Percentiles rank a stretch among this genome's conserved stretches.
Evolutionary conservation across 2,797 vertebrate species (phyloP).

Genomic region (Gymnoscopelus microlampas): DNA sequence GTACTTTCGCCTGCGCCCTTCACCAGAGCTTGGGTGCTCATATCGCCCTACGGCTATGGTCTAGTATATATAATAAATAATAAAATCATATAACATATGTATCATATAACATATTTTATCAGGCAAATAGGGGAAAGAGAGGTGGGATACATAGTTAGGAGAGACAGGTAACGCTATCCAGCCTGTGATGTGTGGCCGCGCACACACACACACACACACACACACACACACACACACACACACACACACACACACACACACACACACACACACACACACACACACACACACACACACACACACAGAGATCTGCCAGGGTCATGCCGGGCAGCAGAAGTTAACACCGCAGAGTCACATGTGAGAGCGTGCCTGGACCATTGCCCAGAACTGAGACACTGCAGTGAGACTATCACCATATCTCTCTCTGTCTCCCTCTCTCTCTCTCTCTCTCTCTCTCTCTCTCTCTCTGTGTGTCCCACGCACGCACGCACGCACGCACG

Average conservation of each 20-base stretch:
- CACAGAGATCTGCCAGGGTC: slow-evolving; percentile 49
- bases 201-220: slow-evolving; percentile 2
- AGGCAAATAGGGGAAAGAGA: background rate
- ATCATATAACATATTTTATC: too few relatives aligned
- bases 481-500: background rate
- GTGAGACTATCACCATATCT: slow-evolving; percentile 42
- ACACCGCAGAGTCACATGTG: slow-evolving; percentile 68
- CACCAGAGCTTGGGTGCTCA: too few relatives aligned
- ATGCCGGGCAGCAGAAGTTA: slow-evolving; percentile 67
- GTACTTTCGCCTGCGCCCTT: too few relatives aligned
- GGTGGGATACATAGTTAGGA: slow-evolving; percentile 2
- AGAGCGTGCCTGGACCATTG: slow-evolving; percentile 63
- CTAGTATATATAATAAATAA: too few relatives aligned
- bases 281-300: slow-evolving; percentile 7
- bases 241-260: slow-evolving; percentile 8
- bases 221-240: slow-evolving; percentile 10
- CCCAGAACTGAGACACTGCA: slow-evolving; percentile 67
- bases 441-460: slow-evolving; percentile 14
- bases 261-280: background rate
- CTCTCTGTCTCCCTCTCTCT: slow-evolving; percentile 1
- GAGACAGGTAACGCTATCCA: slow-evolving; percentile 25
- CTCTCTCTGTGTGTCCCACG: background rate
- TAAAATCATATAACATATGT: too few relatives aligned
- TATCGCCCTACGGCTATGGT: too few relatives aligned
- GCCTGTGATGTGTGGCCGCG: slow-evolving; percentile 35